Conservation (phyloP, 2,113 vertebrate species). For the Psittacula cyanocephala region DNA sequence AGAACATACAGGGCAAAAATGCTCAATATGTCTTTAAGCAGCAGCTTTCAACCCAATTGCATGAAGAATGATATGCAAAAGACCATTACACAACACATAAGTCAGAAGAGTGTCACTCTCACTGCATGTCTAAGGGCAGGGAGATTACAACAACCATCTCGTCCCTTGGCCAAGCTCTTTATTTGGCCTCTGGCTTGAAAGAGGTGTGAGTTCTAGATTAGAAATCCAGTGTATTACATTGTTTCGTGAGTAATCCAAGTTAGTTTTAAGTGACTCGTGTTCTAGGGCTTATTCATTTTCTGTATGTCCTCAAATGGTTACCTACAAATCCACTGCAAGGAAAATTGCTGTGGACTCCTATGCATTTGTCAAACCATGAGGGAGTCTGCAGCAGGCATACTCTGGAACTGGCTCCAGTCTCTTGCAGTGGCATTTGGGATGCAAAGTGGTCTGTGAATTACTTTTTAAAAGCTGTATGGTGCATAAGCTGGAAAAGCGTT, state of each 20-base stretch:
- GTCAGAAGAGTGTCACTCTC: neutral
- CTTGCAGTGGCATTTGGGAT: fast-evolving
- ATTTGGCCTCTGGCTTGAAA: neutral
- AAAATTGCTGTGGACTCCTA: neutral
- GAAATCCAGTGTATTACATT: neutral
- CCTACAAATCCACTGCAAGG: neutral
- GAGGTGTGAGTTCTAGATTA: neutral
- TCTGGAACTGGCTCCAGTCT: neutral
- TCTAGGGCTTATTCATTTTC: neutral
- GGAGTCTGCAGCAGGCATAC: neutral
- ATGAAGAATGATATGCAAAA: neutral
- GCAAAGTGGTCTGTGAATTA: neutral
- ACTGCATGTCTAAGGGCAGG: neutral
- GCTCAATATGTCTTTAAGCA: neutral
- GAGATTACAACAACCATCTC: neutral
- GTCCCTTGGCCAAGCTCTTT: neutral
- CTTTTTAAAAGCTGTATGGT: neutral
- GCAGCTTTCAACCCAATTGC: neutral
- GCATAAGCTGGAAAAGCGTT: neutral
- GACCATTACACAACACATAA: neutral
- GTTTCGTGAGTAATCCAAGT: neutral
- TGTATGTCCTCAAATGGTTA: neutral
- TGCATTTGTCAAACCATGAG: fast-evolving
- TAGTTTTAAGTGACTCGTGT: neutral
- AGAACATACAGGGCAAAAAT: neutral